Percentiles rank a stretch among this genome's conserved stretches.
Conservation (phyloP, 2,797 vertebrate species). For the Melanotaenia maccullochi region DNA sequence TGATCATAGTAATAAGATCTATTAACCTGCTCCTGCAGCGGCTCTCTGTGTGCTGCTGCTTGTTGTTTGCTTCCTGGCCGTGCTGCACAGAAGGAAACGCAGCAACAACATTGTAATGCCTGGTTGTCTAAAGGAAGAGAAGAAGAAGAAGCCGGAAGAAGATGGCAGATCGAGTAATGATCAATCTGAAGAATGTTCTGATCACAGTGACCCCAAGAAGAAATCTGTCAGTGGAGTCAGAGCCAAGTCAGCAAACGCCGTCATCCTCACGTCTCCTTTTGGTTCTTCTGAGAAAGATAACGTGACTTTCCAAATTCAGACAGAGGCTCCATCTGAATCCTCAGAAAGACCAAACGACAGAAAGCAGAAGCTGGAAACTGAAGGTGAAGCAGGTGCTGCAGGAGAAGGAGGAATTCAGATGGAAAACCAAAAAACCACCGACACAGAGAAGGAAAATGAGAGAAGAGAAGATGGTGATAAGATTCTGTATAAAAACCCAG, state of each 20-base stretch:
- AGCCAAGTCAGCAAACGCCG: slow-evolving; percentile 79
- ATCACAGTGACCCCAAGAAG: slow-evolving; percentile 6
- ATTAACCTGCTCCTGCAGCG: slow-evolving; percentile 52
- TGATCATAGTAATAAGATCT: neutral
- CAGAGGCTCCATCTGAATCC: neutral
- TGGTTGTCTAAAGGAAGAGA: slow-evolving; percentile 2
- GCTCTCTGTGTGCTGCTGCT: slow-evolving; percentile 67
- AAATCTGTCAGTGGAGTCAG: slow-evolving; percentile 34
- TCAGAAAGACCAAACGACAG: neutral
- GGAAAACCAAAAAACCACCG: neutral
- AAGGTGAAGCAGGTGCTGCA: neutral
- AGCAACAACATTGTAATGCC: slow-evolving; percentile 64
- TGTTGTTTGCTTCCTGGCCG: slow-evolving; percentile 56
- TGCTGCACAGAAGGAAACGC: slow-evolving; percentile 67
- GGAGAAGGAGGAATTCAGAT: neutral
- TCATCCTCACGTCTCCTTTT: slow-evolving; percentile 57
- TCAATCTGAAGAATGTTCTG: neutral
- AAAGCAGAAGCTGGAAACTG: neutral
- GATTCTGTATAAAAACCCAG: slow-evolving; percentile 3
- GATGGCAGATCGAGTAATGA: accelerated
- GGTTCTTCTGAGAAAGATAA: slow-evolving; percentile 3
- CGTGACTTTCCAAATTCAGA: slow-evolving; percentile 22
- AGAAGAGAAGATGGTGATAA: neutral
- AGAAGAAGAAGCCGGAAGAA: neutral
- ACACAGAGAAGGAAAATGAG: slow-evolving; percentile 1